Evolutionary conservation across 2,113 vertebrate genomes (phyloP).

Genomic region (Hucho hucho): DNA sequence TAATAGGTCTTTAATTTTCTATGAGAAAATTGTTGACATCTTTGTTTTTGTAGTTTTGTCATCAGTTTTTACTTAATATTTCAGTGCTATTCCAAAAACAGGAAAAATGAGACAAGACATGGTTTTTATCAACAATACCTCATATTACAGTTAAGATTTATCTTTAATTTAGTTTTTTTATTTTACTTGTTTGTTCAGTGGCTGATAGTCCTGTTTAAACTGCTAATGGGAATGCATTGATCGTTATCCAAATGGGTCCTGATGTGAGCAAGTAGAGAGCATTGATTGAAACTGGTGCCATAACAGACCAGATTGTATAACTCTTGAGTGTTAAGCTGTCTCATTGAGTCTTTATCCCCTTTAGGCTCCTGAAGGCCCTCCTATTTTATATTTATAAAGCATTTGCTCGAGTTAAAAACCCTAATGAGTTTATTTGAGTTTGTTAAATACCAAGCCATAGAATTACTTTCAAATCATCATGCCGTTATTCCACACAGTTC

Average conservation of each 20-base stretch:
- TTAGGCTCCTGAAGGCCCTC: constrained; percentile 59
- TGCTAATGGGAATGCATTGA: constrained; percentile 70
- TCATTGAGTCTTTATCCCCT: constrained; percentile 73
- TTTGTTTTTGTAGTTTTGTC: constrained; percentile 84
- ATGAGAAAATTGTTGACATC: constrained; percentile 92
- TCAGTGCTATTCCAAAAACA: constrained; percentile 92
- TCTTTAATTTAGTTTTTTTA: constrained; percentile 69
- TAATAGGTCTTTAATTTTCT: constrained; percentile 90
- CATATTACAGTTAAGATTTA: constrained; percentile 85
- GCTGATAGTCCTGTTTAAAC: constrained; percentile 73
- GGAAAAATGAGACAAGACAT: constrained; percentile 76
- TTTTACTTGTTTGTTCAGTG: constrained; percentile 68
- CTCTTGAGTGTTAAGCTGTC: constrained; percentile 78
- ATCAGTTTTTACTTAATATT: constrained; percentile 83
- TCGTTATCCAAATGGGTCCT: constrained; percentile 73
- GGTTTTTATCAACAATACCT: constrained; percentile 92
- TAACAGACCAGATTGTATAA: constrained; percentile 69
- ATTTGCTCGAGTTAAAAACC: constrained; percentile 67
- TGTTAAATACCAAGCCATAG: constrained; percentile 76
- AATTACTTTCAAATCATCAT: constrained; percentile 61
- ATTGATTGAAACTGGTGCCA: constrained; percentile 75
- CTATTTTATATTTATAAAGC: constrained; percentile 73
- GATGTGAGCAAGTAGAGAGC: constrained; percentile 65
- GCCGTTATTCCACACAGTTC: constrained; percentile 49
- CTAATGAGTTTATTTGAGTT: constrained; percentile 56